A percentile compares a stretch with the other conserved stretches of the same genome.
phyloP scores from a whole-genome alignment of 2,888 invertebrate species.

The Drosophila leonis region DNA sequence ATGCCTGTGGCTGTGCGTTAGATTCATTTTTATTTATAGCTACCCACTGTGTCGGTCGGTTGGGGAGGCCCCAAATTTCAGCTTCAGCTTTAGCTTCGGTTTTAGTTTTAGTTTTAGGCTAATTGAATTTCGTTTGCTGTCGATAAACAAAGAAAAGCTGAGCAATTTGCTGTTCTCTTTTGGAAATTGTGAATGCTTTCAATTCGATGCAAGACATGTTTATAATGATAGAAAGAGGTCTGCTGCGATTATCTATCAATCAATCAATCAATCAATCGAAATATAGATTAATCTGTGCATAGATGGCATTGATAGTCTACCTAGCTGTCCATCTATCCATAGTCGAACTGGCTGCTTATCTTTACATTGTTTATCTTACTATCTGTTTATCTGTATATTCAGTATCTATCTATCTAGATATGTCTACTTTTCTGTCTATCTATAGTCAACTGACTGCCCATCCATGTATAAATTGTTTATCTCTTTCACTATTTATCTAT shows the following conservation, averaged over 20 bases:
- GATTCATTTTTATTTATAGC: constrained; percentile 72
- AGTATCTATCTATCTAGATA: background rate
- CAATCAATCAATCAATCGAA: constrained; percentile 7
- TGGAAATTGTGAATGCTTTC: background rate
- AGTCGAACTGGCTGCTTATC: background rate
- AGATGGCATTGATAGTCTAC: too few relatives aligned
- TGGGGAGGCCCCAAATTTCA: constrained; percentile 22
- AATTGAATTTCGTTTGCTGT: constrained; percentile 75
- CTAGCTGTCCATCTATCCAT: background rate
- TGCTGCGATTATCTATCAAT: background rate
- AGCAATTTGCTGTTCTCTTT: constrained; percentile 14
- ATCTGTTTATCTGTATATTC: background rate
- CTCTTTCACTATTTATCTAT: too few relatives aligned
- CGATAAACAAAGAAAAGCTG: constrained; percentile 56
- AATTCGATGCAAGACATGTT: background rate
- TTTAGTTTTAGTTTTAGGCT: constrained; percentile 50
- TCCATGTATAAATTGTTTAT: too few relatives aligned
- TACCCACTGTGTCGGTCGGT: constrained; percentile 5
- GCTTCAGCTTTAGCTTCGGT: constrained; percentile 41
- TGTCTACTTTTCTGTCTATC: too few relatives aligned
- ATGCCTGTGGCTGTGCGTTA: constrained; percentile 56
- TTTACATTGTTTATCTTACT: background rate
- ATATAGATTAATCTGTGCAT: background rate
- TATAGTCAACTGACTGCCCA: too few relatives aligned
- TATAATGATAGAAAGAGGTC: background rate